phyloP scores from a whole-genome alignment of 2,888 invertebrate genomes.

The Euproctis similis region DNA sequence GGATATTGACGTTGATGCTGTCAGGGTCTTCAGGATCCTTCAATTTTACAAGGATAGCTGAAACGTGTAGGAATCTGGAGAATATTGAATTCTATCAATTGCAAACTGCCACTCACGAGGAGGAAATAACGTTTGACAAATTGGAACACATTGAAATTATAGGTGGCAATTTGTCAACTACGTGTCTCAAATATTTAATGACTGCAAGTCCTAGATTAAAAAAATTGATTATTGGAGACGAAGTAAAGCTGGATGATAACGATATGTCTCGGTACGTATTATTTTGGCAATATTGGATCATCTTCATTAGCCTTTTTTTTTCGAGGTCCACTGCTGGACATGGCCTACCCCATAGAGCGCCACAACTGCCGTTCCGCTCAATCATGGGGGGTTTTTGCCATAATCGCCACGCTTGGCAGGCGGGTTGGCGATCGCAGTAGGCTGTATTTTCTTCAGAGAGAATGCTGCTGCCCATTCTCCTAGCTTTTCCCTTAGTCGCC shows the following conservation, averaged over 20 bases:
- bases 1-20: constrained; percentile 73
- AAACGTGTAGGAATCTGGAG: constrained; percentile 75
- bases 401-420: no score
- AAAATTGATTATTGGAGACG: constrained; percentile 79
- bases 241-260: constrained; percentile 79
- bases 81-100: constrained; percentile 81
- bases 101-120: constrained; percentile 74
- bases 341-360: no score
- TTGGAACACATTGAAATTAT: constrained; percentile 80
- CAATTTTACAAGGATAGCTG: constrained; percentile 76
- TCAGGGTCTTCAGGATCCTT: constrained; percentile 75
- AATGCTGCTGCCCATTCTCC: no score
- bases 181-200: constrained; percentile 77
- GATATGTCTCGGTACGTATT: constrained; percentile 77
- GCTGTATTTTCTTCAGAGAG: no score
- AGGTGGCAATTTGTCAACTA: constrained; percentile 77
- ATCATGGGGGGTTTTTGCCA: no score
- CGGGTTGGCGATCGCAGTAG: no score
- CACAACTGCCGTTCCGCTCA: no score
- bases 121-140: constrained; percentile 75
- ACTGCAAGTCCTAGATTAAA: constrained; percentile 76
- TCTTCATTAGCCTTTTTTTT: no score
- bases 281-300: no score
- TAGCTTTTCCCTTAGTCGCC: no score
- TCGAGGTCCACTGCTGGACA: no score